Conservation (phyloP, 1,140 invertebrate genomes). For the Monomorium pharaonis region DNA sequence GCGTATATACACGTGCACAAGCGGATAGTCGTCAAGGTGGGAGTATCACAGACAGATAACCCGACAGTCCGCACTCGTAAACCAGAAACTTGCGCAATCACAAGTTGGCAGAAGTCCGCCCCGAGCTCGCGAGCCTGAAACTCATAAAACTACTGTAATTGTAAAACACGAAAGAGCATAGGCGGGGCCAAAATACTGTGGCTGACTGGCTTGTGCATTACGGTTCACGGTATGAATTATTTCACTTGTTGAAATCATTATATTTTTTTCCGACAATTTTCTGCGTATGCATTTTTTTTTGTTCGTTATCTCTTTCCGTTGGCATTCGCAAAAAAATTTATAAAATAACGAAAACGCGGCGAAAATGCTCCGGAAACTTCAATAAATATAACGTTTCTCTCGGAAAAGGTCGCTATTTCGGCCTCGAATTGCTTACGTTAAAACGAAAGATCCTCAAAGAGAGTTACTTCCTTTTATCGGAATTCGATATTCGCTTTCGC, state of each 20-base stretch:
- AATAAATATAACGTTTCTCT: conserved; percentile 29
- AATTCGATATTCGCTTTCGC: conserved; percentile 76
- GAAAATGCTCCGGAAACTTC: not conserved
- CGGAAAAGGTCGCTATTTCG: conserved; percentile 50
- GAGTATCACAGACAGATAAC: conserved; percentile 74
- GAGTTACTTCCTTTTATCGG: conserved; percentile 77
- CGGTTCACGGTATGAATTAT: conserved; percentile 64
- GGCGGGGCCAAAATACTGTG: conserved; percentile 57
- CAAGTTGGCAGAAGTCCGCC: conserved; percentile 77
- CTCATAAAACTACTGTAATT: conserved; percentile 82
- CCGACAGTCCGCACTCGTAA: conserved; percentile 74
- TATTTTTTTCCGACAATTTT: not conserved
- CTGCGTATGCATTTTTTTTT: conserved; percentile 14
- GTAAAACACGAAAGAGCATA: conserved; percentile 78
- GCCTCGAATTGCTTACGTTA: conserved; percentile 72
- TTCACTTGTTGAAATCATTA: conserved; percentile 76
- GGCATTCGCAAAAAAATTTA: not conserved
- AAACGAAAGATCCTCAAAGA: conserved; percentile 73
- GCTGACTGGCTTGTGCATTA: conserved; percentile 62
- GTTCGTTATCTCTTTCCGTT: conserved; percentile 1
- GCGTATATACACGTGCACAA: conserved; percentile 26
- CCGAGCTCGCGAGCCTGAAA: conserved; percentile 71
- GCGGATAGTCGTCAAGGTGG: conserved; percentile 56
- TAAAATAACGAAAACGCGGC: conserved; percentile 28
- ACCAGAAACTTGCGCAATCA: conserved; percentile 80